These are phyloP conservation scores for Pissodes strobi DNA, from an alignment of 1,140 invertebrate genomes.

Conservation along the genomic window DNA sequence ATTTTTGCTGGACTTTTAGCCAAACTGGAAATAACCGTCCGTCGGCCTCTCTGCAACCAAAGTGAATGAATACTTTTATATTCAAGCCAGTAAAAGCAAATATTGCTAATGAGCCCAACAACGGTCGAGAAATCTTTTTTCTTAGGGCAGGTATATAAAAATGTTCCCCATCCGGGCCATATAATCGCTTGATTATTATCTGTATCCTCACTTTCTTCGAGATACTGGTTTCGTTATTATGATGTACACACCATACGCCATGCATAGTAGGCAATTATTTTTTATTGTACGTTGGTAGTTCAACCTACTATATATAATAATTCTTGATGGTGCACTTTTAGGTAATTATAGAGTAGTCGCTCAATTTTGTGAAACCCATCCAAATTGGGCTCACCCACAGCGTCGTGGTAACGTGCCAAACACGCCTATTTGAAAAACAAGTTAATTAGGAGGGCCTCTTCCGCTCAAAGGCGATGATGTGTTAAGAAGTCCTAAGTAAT, in stretches of 20 bases:
- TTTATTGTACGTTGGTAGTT: conserved; percentile 1
- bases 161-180: neutral
- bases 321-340: neutral
- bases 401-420: conserved; percentile 2
- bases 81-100: too few relatives aligned
- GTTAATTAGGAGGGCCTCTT: neutral
- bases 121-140: too few relatives aligned
- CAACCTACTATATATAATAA: neutral
- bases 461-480: too few relatives aligned
- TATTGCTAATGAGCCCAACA: too few relatives aligned
- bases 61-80: too few relatives aligned
- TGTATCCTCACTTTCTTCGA: neutral
- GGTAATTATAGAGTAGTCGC: conserved; percentile 4
- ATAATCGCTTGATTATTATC: conserved; percentile 10
- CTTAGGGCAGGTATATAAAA: neutral
- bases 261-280: conserved; percentile 5
- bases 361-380: conserved; percentile 3
- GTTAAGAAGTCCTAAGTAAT: too few relatives aligned
- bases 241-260: conserved; percentile 3
- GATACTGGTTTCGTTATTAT: conserved; percentile 3
- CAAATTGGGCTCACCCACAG: conserved; percentile 8
- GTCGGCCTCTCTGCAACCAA: too few relatives aligned
- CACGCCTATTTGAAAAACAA: conserved; percentile 5
- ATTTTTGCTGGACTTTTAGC: too few relatives aligned
- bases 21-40: too few relatives aligned